These are phyloP conservation scores for Falco rusticolus DNA, from an alignment of 2,797 vertebrate genomes.

Conservation along the genomic window DNA sequence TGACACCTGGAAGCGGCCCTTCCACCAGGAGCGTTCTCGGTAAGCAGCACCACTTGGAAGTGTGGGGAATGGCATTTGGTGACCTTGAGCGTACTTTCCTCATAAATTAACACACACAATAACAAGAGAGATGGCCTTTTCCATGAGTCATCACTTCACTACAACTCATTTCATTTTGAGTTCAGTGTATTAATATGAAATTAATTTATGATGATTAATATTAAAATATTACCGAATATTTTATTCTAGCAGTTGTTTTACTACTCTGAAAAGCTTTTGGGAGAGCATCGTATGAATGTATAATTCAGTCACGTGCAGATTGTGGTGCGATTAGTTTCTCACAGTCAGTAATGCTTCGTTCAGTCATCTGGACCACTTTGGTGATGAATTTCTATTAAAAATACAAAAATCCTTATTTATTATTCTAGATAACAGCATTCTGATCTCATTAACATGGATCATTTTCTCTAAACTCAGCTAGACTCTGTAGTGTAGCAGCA, in stretches of 20 bases:
- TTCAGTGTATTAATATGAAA: slow-evolving; percentile 38
- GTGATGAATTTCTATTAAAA: slow-evolving; percentile 69
- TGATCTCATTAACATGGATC: slow-evolving; percentile 71
- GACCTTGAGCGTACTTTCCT: background rate
- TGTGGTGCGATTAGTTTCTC: slow-evolving; percentile 21
- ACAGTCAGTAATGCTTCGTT: slow-evolving; percentile 22
- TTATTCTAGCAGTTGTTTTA: slow-evolving; percentile 50
- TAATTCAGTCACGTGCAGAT: slow-evolving; percentile 37
- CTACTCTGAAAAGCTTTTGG: slow-evolving; percentile 20
- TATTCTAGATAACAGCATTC: slow-evolving; percentile 64
- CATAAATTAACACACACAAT: slow-evolving; percentile 21
- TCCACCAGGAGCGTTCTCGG: background rate
- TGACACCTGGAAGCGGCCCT: background rate
- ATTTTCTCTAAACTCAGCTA: slow-evolving; percentile 66
- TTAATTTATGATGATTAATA: slow-evolving; percentile 69
- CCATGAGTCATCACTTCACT: slow-evolving; percentile 24
- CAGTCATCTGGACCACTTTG: slow-evolving; percentile 43
- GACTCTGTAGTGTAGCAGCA: background rate
- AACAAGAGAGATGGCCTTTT: background rate
- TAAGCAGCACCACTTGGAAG: background rate
- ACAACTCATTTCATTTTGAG: slow-evolving; percentile 34
- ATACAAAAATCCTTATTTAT: slow-evolving; percentile 59
- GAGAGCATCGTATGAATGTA: slow-evolving; percentile 6
- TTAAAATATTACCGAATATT: slow-evolving; percentile 65
- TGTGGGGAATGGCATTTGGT: background rate